These are phyloP conservation scores for Pelodytes ibericus DNA, from an alignment of 2,797 vertebrate genomes.

Conservation along the genomic window DNA sequence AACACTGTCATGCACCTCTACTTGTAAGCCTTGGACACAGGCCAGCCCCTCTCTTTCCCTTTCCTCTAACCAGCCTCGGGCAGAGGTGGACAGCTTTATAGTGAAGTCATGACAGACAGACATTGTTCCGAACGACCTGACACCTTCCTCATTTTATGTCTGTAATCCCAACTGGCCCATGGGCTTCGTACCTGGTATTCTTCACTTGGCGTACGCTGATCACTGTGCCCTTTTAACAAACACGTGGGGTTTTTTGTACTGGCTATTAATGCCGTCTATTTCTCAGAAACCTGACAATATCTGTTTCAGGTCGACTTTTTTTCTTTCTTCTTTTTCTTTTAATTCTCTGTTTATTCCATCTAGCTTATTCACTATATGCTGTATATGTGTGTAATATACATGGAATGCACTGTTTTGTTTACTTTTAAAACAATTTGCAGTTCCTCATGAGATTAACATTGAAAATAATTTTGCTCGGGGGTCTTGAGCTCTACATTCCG, in stretches of 20 bases:
- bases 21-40: slow-evolving; percentile 3
- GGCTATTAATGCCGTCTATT: neutral
- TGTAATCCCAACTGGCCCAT: neutral
- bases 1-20: neutral
- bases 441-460: no score
- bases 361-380: no score
- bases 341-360: no score
- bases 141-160: neutral
- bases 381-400: no score
- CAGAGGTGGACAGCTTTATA: neutral
- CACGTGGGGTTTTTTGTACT: neutral
- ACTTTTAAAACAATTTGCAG: no score
- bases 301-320: no score
- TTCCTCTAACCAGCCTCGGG: slow-evolving; percentile 11
- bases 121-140: neutral
- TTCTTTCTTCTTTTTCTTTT: no score
- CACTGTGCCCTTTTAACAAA: slow-evolving; percentile 1
- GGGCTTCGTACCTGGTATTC: neutral
- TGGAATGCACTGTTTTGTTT: no score
- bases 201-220: neutral
- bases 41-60: neutral
- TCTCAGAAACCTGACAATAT: no score
- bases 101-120: neutral
- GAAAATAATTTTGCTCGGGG: no score
- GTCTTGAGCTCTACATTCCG: no score